Base-by-base conservation (phyloP, 92 coral and sea anemone genomes). In the Ricordea florida region DNA sequence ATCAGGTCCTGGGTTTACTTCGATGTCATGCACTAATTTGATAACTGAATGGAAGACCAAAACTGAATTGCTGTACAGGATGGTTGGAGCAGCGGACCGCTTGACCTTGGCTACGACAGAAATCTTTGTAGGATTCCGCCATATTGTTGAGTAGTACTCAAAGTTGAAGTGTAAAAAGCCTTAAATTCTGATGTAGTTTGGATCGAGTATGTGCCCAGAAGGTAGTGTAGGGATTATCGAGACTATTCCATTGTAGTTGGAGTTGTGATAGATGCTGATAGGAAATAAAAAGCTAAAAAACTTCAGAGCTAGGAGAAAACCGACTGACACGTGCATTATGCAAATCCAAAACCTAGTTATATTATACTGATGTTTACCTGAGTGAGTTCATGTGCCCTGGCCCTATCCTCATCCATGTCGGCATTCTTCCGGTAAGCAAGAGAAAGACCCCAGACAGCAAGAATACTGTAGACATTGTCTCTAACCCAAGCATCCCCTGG, bases 391-490 rank as follows among this genome's bases (percentile, higher is more conserved):
- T 88, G 93, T 55, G 98, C 90, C 38, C 90, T 91, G 3, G 97
- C 94, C 51, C 97, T 87, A 64, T 94, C 98, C 47, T 94, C 98
- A 74, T 94, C 98, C 82, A 92, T 85, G 49, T 94, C 98, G 16
- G 97, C 98, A 74, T 94, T 94, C 69, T 94, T 94, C 13, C 89
- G 82, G 58, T 94, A 94, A 1, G 97, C 97, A 70, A 94, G 83
- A 24, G 98, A 96, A 70, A 94, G 84, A 26, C 98, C 93, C 98
- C 98, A 94, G 56, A 94, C 91, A 57, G 97, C 97, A 76, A 94
- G 64, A 38, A 93, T 91, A 63, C 97, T 87, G 62, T 94, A 94
- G 36, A 94, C 98, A 85, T 94, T 94, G 55, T 94, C 98, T 20
- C 98, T 86, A 24, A 94, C 98, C 98, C 98, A 94, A 3, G 90